These are phyloP conservation scores for Tachypleus tridentatus DNA, from an alignment of 1,140 invertebrate genomes.

Conservation along the genomic window DNA sequence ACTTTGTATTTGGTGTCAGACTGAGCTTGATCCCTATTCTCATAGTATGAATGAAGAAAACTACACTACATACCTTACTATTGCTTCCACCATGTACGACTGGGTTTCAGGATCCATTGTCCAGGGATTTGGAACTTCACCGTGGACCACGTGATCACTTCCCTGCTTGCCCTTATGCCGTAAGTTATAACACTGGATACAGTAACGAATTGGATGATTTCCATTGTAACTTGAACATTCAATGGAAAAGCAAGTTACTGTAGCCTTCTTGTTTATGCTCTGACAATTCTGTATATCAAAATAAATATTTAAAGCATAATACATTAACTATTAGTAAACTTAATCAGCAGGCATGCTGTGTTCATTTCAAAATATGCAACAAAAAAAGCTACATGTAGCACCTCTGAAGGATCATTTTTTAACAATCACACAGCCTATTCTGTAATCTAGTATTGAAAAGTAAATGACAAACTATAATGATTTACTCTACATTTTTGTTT, in stretches of 20 bases:
- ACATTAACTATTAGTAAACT: too few species aligned
- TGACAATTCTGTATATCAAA: constrained; percentile 64
- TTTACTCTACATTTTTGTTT: too few species aligned
- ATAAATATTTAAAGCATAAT: too few species aligned
- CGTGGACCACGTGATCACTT: constrained; percentile 80
- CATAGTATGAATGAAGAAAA: constrained; percentile 1
- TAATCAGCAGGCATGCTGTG: too few species aligned
- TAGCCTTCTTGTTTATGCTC: constrained; percentile 79
- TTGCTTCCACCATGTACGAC: constrained; percentile 89
- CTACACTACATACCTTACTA: constrained; percentile 57
- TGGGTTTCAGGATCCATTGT: constrained; percentile 79
- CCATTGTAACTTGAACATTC: constrained; percentile 94
- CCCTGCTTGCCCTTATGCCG: constrained; percentile 46
- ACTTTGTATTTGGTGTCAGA: constrained; percentile 1
- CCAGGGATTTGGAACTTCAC: constrained; percentile 69
- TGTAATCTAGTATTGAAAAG: too few species aligned
- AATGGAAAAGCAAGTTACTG: constrained; percentile 90
- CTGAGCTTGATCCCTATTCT: background rate
- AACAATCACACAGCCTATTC: too few species aligned
- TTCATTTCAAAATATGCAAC: too few species aligned
- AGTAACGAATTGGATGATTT: constrained; percentile 90
- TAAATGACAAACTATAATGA: too few species aligned
- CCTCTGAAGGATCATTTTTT: too few species aligned
- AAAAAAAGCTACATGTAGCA: too few species aligned
- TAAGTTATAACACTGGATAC: constrained; percentile 61